A percentile compares a stretch with the other conserved stretches of the same genome.
These are phyloP conservation scores for Malurus splendens DNA, from an alignment of 2,797 vertebrate genomes.

Conservation along the genomic window DNA sequence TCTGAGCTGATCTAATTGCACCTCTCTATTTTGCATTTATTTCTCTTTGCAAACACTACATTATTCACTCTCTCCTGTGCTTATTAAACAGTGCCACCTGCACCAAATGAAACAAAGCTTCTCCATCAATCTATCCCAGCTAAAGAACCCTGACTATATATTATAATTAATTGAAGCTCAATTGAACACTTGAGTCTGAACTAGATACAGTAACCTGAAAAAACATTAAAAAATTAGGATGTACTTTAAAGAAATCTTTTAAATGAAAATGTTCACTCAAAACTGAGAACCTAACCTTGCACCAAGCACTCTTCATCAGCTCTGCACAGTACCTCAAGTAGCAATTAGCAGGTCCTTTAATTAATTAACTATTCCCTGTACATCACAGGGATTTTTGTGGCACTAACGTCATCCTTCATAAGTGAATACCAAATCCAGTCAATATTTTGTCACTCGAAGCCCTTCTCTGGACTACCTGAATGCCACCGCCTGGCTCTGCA, in stretches of 20 bases:
- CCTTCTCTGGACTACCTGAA: slow-evolving; percentile 56
- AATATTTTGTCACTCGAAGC: slow-evolving; percentile 72
- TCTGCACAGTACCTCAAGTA: slow-evolving; percentile 68
- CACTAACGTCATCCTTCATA: slow-evolving; percentile 67
- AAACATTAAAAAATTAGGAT: slow-evolving; percentile 62
- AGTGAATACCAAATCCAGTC: slow-evolving; percentile 66
- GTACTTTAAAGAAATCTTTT: slow-evolving; percentile 68
- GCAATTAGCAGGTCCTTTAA: slow-evolving; percentile 77
- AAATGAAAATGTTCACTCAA: slow-evolving; percentile 60
- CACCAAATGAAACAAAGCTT: slow-evolving; percentile 76
- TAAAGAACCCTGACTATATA: slow-evolving; percentile 70
- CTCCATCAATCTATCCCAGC: slow-evolving; percentile 67
- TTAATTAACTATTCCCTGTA: slow-evolving; percentile 73
- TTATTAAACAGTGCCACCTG: slow-evolving; percentile 80
- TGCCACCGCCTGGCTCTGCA: neutral
- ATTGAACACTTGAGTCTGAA: slow-evolving; percentile 69
- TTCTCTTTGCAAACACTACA: slow-evolving; percentile 75
- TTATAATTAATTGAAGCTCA: slow-evolving; percentile 77
- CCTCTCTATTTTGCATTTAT: slow-evolving; percentile 75
- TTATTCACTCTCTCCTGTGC: slow-evolving; percentile 75
- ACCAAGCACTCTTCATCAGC: slow-evolving; percentile 65
- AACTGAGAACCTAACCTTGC: slow-evolving; percentile 65
- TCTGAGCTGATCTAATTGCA: slow-evolving; percentile 71
- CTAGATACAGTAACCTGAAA: slow-evolving; percentile 61
- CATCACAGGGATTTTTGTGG: slow-evolving; percentile 67